Evolutionary conservation across 2,113 vertebrate genomes (phyloP), one percentile per base, ranked within the genome.

Genomic region (Campylorhamphus procurvoides): DNA sequence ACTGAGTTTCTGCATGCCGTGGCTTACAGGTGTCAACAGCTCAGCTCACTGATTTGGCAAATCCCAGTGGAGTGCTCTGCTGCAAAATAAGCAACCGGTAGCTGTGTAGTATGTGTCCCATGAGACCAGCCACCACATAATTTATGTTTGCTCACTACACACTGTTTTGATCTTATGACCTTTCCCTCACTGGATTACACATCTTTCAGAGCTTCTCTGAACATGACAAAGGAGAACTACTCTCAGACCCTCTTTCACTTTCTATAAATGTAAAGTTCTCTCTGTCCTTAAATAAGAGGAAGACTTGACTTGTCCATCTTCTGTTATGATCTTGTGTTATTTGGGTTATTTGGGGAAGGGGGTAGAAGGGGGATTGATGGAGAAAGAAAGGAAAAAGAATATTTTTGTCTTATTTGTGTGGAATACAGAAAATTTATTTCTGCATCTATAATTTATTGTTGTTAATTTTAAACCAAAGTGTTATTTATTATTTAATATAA

Each of bases 291-390:
- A 25, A 27, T 44, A 83, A 59, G 24, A 56, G 25, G 15, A 92
- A 44, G 4, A 46, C 8, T 62, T 90, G 14, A 77, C 9, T 27
- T 78, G 14, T 71, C 11, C 19, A 14, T 83, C 28, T 80, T 62
- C 18, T 63, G 14, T 33, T 39, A n/a, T 3, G 9, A 18, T 39
- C 18, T n/a, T 66, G 6, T 47, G 31, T 3, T 40, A 16, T 69
- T 60, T 81, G 25, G 8, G 11, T 3, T 37, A 37, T 37, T 37
- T 15, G 8, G 5, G 11, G 7, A 1, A 17, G 6, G 3, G 1
- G 4, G 2, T 12, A 4, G 24, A n/a, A 10, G 2, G 9, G 5
- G 11, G 16, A 46, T 14, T 40, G 9, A 37, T 4, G 1, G 1
- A 85, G 7, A 5, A 50, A 78, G 60, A 71, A 4, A 8, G 2